Conservation (phyloP, 1,140 invertebrate species). For the Psilanteris sp. region DNA sequence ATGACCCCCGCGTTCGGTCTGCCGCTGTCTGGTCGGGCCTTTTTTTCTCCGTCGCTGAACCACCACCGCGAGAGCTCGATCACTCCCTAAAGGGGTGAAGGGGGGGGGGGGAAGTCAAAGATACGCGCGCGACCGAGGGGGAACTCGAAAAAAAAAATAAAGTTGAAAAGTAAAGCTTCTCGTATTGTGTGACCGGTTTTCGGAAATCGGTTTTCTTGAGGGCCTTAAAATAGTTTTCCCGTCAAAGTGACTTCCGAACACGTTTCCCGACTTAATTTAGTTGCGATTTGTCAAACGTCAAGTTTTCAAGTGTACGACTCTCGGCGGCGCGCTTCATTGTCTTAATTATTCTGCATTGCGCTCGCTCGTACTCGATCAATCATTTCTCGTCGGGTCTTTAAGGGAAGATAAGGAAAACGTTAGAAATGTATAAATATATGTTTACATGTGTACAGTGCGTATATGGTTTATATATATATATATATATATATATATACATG, state of each 20-base stretch:
- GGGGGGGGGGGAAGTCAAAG: conserved; percentile 16
- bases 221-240: conserved; percentile 13
- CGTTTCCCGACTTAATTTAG: background rate
- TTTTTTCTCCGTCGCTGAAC: conserved; percentile 3
- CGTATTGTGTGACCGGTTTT: no score
- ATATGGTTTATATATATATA: no score
- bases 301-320: no score
- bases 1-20: conserved; percentile 25
- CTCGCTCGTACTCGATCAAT: no score
- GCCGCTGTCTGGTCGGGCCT: background rate
- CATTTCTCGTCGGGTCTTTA: no score
- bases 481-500: no score
- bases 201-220: no score
- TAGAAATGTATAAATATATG: no score
- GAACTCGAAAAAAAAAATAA: background rate
- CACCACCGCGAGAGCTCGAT: conserved; percentile 9
- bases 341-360: no score
- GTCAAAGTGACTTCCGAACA: background rate
- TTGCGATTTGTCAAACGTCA: conserved; percentile 1
- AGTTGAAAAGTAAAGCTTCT: conserved; percentile 8
- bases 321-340: no score
- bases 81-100: conserved; percentile 24
- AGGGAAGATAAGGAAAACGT: no score
- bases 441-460: no score
- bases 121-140: conserved; percentile 10